Evolutionary conservation across 2,888 invertebrate species (phyloP).

Genomic region (Amphipyra tragopoginis): DNA sequence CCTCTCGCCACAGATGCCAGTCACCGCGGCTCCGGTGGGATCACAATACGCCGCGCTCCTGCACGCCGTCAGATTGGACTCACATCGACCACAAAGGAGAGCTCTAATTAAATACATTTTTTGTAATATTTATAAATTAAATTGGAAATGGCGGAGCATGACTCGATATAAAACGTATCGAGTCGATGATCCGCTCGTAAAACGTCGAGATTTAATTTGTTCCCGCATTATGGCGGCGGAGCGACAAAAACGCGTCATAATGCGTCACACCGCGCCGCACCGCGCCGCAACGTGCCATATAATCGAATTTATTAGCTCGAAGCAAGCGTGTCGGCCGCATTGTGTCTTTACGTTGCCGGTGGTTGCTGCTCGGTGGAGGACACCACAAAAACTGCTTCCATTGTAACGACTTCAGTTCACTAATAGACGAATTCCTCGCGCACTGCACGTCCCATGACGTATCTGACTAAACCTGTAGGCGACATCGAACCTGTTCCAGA

Average conservation of each 20-base stretch:
- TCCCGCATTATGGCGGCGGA: conserved; percentile 48
- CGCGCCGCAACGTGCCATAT: conserved; percentile 40
- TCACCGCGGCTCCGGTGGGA: not conserved
- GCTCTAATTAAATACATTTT: conserved; percentile 66
- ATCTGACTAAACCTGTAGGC: not conserved
- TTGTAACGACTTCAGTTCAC: conserved; percentile 50
- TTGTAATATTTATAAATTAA: conserved; percentile 70
- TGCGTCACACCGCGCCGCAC: conserved; percentile 32
- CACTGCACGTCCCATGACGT: not conserved
- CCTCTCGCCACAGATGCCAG: conserved; percentile 6
- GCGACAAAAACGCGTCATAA: conserved; percentile 47
- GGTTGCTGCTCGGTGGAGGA: not conserved
- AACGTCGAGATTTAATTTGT: conserved; percentile 66
- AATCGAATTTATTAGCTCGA: conserved; percentile 71
- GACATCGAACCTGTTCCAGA: not conserved
- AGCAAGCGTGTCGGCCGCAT: conserved; percentile 62
- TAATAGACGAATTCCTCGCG: conserved; percentile 53
- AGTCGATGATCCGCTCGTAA: conserved; percentile 61
- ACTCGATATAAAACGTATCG: conserved; percentile 58
- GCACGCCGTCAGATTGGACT: conserved; percentile 17
- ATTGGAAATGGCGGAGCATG: conserved; percentile 64
- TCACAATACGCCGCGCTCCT: not conserved
- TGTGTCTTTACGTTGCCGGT: conserved; percentile 19
- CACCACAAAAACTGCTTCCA: conserved; percentile 41
- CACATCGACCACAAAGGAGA: conserved; percentile 50